phyloP scores from a whole-genome alignment of 2,888 invertebrate genomes.

The Orthosia cruda region DNA sequence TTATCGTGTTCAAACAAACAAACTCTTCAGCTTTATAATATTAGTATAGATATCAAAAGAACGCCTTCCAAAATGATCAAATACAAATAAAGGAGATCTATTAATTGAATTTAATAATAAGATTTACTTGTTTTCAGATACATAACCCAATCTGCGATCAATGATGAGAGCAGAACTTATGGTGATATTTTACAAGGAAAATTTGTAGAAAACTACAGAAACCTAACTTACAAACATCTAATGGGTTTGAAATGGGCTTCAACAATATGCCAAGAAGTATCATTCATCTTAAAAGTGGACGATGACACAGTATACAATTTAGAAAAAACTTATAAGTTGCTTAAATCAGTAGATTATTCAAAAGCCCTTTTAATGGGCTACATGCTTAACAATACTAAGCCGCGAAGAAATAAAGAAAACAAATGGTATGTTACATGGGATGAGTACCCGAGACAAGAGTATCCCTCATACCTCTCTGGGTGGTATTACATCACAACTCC shows the following conservation, averaged over 20 bases:
- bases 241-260: slow-evolving; percentile 96
- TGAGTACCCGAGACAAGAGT: slow-evolving; percentile 92
- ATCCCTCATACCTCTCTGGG: slow-evolving; percentile 96
- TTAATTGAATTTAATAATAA: neutral
- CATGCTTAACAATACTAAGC: slow-evolving; percentile 92
- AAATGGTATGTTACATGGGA: slow-evolving; percentile 95
- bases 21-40: too few relatives aligned
- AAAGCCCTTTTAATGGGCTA: slow-evolving; percentile 92
- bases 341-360: slow-evolving; percentile 68
- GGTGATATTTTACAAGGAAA: slow-evolving; percentile 95
- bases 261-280: slow-evolving; percentile 91
- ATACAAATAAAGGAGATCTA: neutral
- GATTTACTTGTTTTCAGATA: slow-evolving; percentile 73
- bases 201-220: slow-evolving; percentile 95
- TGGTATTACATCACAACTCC: slow-evolving; percentile 96
- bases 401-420: slow-evolving; percentile 93
- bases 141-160: slow-evolving; percentile 91
- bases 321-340: slow-evolving; percentile 84
- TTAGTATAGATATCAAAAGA: too few relatives aligned
- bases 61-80: neutral
- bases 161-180: slow-evolving; percentile 92
- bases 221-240: slow-evolving; percentile 96
- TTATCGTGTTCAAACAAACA: too few relatives aligned
- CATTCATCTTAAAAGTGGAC: slow-evolving; percentile 79
- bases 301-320: slow-evolving; percentile 93